Conservation (phyloP, 2,797 vertebrate genomes). For the Sternarchorhynchus goeldii region DNA sequence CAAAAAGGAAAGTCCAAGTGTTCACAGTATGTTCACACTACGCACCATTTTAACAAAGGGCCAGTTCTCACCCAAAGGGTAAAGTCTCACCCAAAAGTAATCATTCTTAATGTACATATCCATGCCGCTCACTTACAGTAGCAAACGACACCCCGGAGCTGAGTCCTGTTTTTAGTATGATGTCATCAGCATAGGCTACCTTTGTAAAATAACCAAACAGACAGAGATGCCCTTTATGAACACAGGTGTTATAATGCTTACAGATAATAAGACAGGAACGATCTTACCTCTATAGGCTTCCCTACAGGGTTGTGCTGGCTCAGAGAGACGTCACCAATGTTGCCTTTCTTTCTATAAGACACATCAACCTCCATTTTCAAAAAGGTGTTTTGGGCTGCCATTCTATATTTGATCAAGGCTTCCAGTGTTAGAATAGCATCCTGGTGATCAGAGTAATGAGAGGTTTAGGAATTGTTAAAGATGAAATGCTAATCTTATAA, state of each 20-base stretch:
- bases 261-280: neutral
- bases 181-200: slow-evolving; percentile 77
- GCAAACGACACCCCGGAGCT: slow-evolving; percentile 83
- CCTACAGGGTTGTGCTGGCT: slow-evolving; percentile 74
- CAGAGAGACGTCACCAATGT: slow-evolving; percentile 67
- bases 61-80: too few species aligned
- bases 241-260: neutral
- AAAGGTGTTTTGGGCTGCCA: slow-evolving; percentile 61
- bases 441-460: slow-evolving; percentile 65
- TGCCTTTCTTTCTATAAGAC: slow-evolving; percentile 71
- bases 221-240: neutral
- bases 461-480: neutral
- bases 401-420: slow-evolving; percentile 81
- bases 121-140: slow-evolving; percentile 75
- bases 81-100: too few species aligned
- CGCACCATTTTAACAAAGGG: too few species aligned
- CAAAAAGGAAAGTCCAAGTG: neutral
- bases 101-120: neutral
- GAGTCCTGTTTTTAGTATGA: slow-evolving; percentile 77
- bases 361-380: slow-evolving; percentile 81
- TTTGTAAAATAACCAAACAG: slow-evolving; percentile 56
- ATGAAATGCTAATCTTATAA: neutral
- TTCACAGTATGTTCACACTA: neutral
- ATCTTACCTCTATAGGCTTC: slow-evolving; percentile 75
- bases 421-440: slow-evolving; percentile 86